phyloP scores from a whole-genome alignment of 2,797 vertebrate genomes.

The Chromobotia macracanthus region DNA sequence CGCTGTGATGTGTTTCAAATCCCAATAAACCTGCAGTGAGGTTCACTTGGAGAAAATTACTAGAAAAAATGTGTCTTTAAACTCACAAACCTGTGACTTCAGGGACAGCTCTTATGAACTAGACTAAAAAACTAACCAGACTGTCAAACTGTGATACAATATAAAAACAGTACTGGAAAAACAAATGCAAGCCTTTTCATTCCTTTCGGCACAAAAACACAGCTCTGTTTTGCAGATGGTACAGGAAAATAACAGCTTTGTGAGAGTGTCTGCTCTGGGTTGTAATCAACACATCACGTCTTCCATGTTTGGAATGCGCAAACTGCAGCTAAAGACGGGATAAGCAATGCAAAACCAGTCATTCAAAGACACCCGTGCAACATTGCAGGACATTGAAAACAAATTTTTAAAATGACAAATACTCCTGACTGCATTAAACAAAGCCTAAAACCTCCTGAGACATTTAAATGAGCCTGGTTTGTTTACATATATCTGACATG shows the following conservation, averaged over 20 bases:
- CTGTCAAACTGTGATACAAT: background rate
- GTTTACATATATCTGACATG: slow-evolving; percentile 17
- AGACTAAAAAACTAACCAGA: slow-evolving; percentile 1
- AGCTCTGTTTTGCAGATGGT: slow-evolving; percentile 1
- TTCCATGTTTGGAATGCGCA: background rate
- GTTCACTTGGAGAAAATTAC: background rate
- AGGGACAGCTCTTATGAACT: slow-evolving; percentile 7
- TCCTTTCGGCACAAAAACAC: background rate
- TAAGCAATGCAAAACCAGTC: background rate
- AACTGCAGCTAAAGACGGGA: slow-evolving; percentile 4
- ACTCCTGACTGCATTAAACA: slow-evolving; percentile 19
- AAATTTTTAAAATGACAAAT: slow-evolving; percentile 4
- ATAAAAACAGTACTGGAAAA: background rate
- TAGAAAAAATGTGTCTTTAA: slow-evolving; percentile 14
- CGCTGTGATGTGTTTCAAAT: slow-evolving; percentile 28
- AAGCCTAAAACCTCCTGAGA: background rate
- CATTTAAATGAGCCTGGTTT: background rate
- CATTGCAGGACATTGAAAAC: background rate
- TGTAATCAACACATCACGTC: slow-evolving; percentile 14
- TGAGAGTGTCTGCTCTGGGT: slow-evolving; percentile 9
- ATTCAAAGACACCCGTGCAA: background rate
- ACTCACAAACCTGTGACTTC: background rate
- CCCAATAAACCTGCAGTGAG: background rate
- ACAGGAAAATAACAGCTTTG: slow-evolving; percentile 25
- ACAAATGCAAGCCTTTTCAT: slow-evolving; percentile 18